Base-by-base conservation (phyloP, 2,888 invertebrate species). In the Pachymerium ferrugineum region DNA sequence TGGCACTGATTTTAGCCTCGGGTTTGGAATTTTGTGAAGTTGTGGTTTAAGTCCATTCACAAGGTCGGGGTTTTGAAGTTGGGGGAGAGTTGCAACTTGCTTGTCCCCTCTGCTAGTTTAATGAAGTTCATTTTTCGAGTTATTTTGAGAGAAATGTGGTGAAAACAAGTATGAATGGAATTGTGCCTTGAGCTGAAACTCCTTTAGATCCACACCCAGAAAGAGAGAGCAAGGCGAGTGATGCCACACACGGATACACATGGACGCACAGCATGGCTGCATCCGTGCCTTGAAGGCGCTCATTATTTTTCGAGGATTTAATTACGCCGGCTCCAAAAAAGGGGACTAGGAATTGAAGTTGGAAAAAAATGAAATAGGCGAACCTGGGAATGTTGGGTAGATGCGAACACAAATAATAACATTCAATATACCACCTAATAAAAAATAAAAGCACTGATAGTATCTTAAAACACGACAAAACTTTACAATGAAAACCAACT, bases 221-320 rank as follows among this genome's bases (percentile, higher is more conserved):
- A 25, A 62, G 62, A 62, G 25, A 62, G 62, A 28, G 62, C 62
- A 62, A 12, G 28, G 62, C 62, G 25, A 28, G 62, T 62, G 62
- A 62, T 62, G 62, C 62, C 62, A 62, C 22, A 62, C 62, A 62
- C 62, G 62, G 62, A 62, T 62, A 25, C 62, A 62, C 62, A 62
- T 62, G 62, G 62, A 62, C 62, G 62, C 62, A 62, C 62, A 62
- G 62, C 62, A 62, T 28, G 62, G 62, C 62, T 62, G 62, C 62
- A 62, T 62, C 62, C 62, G 62, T 62, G 62, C 62, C 62, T 62
- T 22, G 25, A 12, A 62, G 62, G 62, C 62, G 62, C 62, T 62
- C 62, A 62, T 62, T 62, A 62, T 62, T 54, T 62, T 28, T 62
- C 25, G 62, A 62, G 28, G 62, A 62, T 62, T 62, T 62, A 62